Percentiles rank a stretch among this genome's conserved stretches.
These are phyloP conservation scores for Alca torda DNA, from an alignment of 2,797 vertebrate genomes.

Conservation along the genomic window DNA sequence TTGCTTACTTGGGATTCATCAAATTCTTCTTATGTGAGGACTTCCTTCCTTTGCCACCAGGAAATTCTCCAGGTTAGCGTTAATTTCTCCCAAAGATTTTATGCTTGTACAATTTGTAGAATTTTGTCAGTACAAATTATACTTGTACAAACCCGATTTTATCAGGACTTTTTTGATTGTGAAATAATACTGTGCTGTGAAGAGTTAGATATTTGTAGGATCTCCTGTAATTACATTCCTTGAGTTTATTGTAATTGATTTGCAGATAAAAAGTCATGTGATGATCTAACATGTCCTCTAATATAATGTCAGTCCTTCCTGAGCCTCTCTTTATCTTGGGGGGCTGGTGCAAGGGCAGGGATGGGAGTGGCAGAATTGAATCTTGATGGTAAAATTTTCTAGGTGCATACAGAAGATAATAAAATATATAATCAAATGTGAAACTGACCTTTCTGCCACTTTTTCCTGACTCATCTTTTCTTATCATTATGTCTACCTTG, in stretches of 20 bases:
- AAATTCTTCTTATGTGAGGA: neutral
- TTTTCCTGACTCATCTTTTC: neutral
- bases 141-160: neutral
- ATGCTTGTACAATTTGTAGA: neutral
- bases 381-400: neutral
- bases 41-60: neutral
- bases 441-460: neutral
- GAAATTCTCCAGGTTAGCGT: neutral
- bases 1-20: neutral
- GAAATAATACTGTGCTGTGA: neutral
- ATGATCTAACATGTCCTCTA: neutral
- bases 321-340: neutral
- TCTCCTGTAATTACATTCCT: constrained; percentile 17
- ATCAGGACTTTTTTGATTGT: neutral
- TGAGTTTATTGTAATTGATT: constrained; percentile 20
- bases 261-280: neutral
- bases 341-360: neutral
- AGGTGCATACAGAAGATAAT: neutral
- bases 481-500: neutral
- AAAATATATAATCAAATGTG: neutral
- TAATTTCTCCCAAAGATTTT: neutral
- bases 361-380: neutral
- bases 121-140: neutral
- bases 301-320: neutral
- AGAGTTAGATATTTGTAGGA: neutral